phyloP scores from a whole-genome alignment of 2,888 invertebrate genomes.

The Dasypolia templi region DNA sequence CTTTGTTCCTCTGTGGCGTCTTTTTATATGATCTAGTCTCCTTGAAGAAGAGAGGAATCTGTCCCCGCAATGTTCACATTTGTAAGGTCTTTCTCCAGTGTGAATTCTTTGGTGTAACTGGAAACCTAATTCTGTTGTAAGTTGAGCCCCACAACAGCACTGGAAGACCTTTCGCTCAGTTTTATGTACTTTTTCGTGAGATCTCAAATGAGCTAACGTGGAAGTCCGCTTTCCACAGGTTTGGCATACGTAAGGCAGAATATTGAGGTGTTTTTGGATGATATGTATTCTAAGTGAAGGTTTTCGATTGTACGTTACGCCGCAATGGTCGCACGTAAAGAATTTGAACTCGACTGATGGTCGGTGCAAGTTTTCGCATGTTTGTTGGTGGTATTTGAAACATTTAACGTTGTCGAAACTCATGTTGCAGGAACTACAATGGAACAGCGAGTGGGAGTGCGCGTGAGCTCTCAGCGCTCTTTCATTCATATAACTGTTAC shows the following conservation, averaged over 20 bases:
- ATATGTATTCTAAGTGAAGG: slow-evolving; percentile 83
- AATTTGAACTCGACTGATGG: slow-evolving; percentile 31
- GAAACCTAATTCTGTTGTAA: slow-evolving; percentile 79
- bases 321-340: slow-evolving; percentile 82
- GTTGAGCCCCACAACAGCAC: slow-evolving; percentile 81
- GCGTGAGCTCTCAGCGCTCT: slow-evolving; percentile 79
- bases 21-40: slow-evolving; percentile 81
- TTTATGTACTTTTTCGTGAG: slow-evolving; percentile 79
- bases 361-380: slow-evolving; percentile 66
- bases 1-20: slow-evolving; percentile 77
- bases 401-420: slow-evolving; percentile 83
- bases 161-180: slow-evolving; percentile 73
- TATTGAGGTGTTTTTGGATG: slow-evolving; percentile 82
- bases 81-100: slow-evolving; percentile 81
- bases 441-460: slow-evolving; percentile 79
- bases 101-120: slow-evolving; percentile 82
- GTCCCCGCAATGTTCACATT: slow-evolving; percentile 81
- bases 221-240: slow-evolving; percentile 83
- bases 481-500: slow-evolving; percentile 74
- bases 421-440: slow-evolving; percentile 76
- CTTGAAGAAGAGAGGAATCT: slow-evolving; percentile 83
- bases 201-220: slow-evolving; percentile 78
- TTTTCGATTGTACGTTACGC: slow-evolving; percentile 79
- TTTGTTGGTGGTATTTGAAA: slow-evolving; percentile 75
- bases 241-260: slow-evolving; percentile 80